phyloP scores from a whole-genome alignment of 2,113 vertebrate genomes.

The Steatornis caripensis region DNA sequence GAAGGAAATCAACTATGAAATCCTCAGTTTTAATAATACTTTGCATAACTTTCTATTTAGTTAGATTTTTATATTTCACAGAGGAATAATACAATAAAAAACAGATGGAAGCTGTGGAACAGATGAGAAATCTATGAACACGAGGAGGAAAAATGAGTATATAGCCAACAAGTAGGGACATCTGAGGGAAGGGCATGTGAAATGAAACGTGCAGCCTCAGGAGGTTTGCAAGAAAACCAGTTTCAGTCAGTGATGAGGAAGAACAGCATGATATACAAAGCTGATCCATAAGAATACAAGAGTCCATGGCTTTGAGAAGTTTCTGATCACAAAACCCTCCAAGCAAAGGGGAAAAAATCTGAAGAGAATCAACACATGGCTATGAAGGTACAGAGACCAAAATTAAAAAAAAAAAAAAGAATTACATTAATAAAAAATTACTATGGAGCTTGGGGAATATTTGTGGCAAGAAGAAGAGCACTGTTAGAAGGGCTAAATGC shows the following conservation, averaged over 20 bases:
- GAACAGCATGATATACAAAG: not conserved
- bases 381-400: not conserved
- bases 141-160: not conserved
- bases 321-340: not conserved
- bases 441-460: not conserved
- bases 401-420: not conserved
- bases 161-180: not conserved
- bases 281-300: not conserved
- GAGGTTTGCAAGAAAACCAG: not conserved
- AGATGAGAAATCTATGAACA: not conserved
- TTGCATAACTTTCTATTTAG: not conserved
- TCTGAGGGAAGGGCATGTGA: not conserved
- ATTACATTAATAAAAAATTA: not conserved
- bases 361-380: not conserved
- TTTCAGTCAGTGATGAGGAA: not conserved
- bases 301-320: not conserved
- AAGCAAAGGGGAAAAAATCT: not conserved
- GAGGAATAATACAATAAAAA: not conserved
- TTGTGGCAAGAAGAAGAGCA: not conserved
- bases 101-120: not conserved
- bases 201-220: not conserved
- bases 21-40: not conserved
- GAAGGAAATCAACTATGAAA: not conserved
- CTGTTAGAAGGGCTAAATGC: not conserved
- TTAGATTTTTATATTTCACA: not conserved